phyloP scores from a whole-genome alignment of 2,113 vertebrate genomes.

The Plestiodon gilberti region DNA sequence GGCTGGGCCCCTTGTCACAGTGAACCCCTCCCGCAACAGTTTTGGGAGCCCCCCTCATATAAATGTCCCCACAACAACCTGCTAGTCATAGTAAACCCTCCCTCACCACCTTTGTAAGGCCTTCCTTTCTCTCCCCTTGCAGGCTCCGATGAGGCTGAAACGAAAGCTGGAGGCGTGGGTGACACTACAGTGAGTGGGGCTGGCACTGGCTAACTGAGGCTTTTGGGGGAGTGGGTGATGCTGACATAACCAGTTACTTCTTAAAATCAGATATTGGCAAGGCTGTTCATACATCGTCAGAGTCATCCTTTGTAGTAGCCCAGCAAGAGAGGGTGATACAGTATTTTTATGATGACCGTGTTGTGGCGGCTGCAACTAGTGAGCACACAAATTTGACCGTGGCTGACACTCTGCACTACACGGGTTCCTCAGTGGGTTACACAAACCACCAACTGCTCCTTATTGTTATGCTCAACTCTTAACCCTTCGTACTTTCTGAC shows the following conservation, averaged over 20 bases:
- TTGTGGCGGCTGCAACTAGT: not conserved
- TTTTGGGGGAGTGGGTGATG: fast-evolving
- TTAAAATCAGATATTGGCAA: not conserved
- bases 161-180: not conserved
- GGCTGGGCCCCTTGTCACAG: not conserved
- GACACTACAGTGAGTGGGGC: slow-evolving; percentile 10
- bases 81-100: not conserved
- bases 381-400: not conserved
- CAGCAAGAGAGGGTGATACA: not conserved
- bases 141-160: slow-evolving; percentile 11
- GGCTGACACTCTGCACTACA: too few species aligned
- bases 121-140: not conserved
- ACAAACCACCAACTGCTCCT: not conserved
- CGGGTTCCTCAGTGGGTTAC: too few species aligned
- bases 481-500: too few species aligned
- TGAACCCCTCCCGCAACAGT: not conserved
- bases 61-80: not conserved
- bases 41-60: too few species aligned
- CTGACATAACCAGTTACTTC: not conserved
- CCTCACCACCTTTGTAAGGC: not conserved
- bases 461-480: not conserved
- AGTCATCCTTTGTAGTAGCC: not conserved
- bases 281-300: not conserved
- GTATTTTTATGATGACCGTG: too few species aligned
- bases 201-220: fast-evolving